Evolutionary conservation across 2,888 invertebrate genomes (phyloP), one percentile per base, ranked within the genome.

Genomic region (Dioctria linearis): DNA sequence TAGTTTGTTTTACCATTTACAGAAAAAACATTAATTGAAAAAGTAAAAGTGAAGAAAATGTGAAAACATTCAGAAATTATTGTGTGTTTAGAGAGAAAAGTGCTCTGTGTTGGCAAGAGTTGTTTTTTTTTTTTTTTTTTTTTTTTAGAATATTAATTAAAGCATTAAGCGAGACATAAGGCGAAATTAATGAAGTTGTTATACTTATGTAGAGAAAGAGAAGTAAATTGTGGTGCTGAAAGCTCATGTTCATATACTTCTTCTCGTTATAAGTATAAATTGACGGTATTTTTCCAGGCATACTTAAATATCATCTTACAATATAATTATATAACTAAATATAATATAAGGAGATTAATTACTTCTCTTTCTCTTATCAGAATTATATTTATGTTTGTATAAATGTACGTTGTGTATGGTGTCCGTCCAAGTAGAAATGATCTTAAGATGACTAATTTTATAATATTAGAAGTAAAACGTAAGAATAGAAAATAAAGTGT

Each of bases 1-100:
- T 76, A 69, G 79, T 82, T 80, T 46, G 37, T 66, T 65, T 67
- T 80, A 82, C 81, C 80, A 82, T 69, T 82, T 80, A 82, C 76
- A 80, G 86, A 87, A 86, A 25, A 25, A 85, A 83, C 82, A 82
- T 83, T 82, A 83, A 84, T 82, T 81, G 65, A 83, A 80, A 46
- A 57, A 75, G 11, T 49, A 5, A 81, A 73, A 81, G 80, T 80
- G 43, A 85, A 25, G 25, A 25, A 85, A 83, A 85, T 57, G 46
- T n/a, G 5, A 66, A 63, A 59, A 76, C 63, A 49, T 63, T 63
- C 42, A 76, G 40, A 49, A 75, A 75, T 75, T 59, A 37, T 57
- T 13, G 59, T 75, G 13, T 25, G 25, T 13, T 59, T 59, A 25
- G 25, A 59, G 13, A 59, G 25, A n/a, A 59, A 25, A 63, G 25